Percentiles rank a stretch among this genome's conserved stretches.
phyloP scores from a whole-genome alignment of 2,113 vertebrate species.

The Rhizomys pruinosus region DNA sequence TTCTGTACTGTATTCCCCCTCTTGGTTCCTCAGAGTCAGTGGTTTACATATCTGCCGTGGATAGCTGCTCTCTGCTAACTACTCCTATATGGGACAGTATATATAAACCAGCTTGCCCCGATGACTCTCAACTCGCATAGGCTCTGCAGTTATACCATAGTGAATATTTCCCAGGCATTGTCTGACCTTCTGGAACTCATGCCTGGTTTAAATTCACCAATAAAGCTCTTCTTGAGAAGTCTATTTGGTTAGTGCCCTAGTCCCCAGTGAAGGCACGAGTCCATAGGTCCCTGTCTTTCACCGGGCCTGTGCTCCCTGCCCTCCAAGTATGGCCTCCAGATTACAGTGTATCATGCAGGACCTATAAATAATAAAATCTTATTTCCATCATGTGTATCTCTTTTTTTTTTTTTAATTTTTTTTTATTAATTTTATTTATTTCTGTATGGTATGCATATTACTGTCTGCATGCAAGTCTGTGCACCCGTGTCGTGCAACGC shows the following conservation, averaged over 20 bases:
- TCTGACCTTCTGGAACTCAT: neutral
- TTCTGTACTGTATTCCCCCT: too few relatives aligned
- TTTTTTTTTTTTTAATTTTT: too few relatives aligned
- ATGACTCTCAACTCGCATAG: neutral
- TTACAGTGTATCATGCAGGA: neutral
- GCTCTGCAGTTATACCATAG: neutral
- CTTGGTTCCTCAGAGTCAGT: too few relatives aligned
- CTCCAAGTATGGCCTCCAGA: neutral
- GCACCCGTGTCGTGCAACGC: too few relatives aligned
- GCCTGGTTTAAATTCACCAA: neutral
- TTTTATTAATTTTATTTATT: too few relatives aligned
- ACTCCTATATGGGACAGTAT: too few relatives aligned
- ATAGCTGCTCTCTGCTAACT: too few relatives aligned
- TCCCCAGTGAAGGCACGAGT: neutral
- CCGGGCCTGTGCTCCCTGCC: neutral
- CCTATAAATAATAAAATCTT: neutral
- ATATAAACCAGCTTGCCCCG: neutral
- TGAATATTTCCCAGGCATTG: neutral
- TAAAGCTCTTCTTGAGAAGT: neutral
- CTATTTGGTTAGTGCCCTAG: neutral
- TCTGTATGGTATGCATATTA: too few relatives aligned
- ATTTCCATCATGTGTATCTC: neutral
- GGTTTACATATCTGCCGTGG: too few relatives aligned
- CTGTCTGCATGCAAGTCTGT: too few relatives aligned
- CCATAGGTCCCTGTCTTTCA: neutral